Percentiles rank a stretch among this genome's conserved stretches.
phyloP scores from a whole-genome alignment of 2,797 vertebrate genomes.

The Serranus cabrilla region DNA sequence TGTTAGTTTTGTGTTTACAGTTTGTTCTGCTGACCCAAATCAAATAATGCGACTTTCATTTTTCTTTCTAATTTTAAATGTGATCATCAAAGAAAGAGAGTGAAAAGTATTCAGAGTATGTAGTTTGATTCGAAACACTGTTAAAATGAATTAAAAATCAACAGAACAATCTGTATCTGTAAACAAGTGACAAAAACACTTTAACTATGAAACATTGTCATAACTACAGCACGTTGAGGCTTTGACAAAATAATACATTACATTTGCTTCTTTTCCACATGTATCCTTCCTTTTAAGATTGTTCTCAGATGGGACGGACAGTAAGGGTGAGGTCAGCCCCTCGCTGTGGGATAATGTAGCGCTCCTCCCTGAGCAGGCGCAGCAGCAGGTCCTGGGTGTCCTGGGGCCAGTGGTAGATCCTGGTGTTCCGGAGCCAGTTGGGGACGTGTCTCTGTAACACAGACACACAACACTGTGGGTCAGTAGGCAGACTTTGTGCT shows the following conservation, averaged over 20 bases:
- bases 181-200: not conserved
- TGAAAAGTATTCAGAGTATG: not conserved
- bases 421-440: conserved; percentile 94
- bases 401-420: conserved; percentile 92
- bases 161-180: not conserved
- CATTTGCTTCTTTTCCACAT: no score
- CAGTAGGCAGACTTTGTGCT: not conserved
- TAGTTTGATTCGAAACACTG: not conserved
- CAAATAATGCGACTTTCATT: not conserved
- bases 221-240: not conserved
- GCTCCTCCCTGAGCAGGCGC: conserved; percentile 92
- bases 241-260: not conserved
- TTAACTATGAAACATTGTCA: not conserved
- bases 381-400: conserved; percentile 92
- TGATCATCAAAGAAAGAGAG: not conserved
- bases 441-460: conserved; percentile 90
- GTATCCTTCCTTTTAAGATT: not conserved
- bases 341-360: conserved; percentile 89
- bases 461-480: not conserved
- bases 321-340: conserved; percentile 91
- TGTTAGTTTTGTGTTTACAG: not conserved
- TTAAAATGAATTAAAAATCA: not conserved
- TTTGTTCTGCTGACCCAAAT: not conserved
- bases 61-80: not conserved
- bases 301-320: conserved; percentile 84